Conservation (phyloP, 1,140 invertebrate genomes). For the Bombus superbus region DNA sequence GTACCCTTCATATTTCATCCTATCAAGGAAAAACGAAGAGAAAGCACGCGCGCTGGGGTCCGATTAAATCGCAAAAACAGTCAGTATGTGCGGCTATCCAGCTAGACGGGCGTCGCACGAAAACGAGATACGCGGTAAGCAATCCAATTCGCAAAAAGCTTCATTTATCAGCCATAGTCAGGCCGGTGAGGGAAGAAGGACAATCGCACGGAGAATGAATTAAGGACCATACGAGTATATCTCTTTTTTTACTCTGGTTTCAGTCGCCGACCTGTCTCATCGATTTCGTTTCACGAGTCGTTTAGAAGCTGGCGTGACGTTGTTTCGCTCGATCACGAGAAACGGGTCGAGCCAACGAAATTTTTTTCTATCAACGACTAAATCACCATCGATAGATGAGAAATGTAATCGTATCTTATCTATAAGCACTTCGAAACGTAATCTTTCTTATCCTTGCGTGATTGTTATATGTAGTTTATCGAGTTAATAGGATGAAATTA, state of each 20-base stretch:
- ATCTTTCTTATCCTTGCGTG: neutral
- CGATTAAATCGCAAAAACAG: conserved; percentile 22
- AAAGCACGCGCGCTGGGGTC: too few species aligned
- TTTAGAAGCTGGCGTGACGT: neutral
- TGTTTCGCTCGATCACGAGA: neutral
- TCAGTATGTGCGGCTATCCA: neutral
- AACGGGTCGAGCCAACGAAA: neutral
- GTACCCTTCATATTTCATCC: neutral
- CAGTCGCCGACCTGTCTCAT: neutral
- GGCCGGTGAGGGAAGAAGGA: neutral
- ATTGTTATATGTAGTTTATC: neutral
- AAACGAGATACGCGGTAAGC: neutral
- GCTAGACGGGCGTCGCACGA: neutral
- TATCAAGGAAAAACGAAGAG: neutral
- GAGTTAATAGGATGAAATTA: neutral
- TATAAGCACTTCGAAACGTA: neutral
- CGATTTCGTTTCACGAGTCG: neutral
- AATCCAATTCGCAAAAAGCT: conserved; percentile 53
- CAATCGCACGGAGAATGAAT: conserved; percentile 9
- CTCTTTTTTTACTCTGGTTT: neutral
- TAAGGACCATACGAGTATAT: neutral
- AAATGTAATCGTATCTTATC: neutral
- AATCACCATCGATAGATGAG: too few species aligned
- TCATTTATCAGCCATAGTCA: conserved; percentile 25
- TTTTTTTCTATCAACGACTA: neutral